Conservation (phyloP, 2,113 vertebrate genomes). For the Austrofundulus limnaeus region DNA sequence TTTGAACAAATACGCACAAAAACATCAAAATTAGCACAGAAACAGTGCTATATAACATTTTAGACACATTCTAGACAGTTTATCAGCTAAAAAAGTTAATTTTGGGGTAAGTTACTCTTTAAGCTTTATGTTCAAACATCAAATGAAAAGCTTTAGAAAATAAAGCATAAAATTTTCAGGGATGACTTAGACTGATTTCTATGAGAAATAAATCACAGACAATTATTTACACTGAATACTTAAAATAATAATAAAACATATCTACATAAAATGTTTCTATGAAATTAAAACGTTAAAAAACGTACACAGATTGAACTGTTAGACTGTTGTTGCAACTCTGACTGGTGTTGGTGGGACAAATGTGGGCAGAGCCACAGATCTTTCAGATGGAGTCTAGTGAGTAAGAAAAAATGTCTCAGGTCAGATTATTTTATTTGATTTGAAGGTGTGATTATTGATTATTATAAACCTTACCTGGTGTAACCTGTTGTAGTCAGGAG, state of each 20-base stretch:
- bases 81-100: too few relatives aligned
- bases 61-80: too few relatives aligned
- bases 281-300: neutral
- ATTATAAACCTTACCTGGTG: conserved; percentile 34
- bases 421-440: neutral
- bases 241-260: neutral
- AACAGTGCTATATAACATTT: too few relatives aligned
- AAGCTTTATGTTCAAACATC: too few relatives aligned
- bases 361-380: conserved; percentile 47
- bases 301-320: conserved; percentile 1
- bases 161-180: too few relatives aligned
- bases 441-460: too few relatives aligned
- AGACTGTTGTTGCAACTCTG: conserved; percentile 77
- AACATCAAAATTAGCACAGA: too few relatives aligned
- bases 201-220: neutral
- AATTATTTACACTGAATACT: neutral
- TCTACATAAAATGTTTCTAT: neutral
- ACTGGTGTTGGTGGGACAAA: conserved; percentile 58
- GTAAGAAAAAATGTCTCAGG: conserved; percentile 5
- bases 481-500: conserved; percentile 63
- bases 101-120: too few relatives aligned
- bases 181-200: neutral
- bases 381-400: conserved; percentile 56
- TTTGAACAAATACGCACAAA: too few relatives aligned
- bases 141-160: too few relatives aligned